Conservation (phyloP, 2,888 invertebrate genomes). For the Eristalis pertinax region DNA sequence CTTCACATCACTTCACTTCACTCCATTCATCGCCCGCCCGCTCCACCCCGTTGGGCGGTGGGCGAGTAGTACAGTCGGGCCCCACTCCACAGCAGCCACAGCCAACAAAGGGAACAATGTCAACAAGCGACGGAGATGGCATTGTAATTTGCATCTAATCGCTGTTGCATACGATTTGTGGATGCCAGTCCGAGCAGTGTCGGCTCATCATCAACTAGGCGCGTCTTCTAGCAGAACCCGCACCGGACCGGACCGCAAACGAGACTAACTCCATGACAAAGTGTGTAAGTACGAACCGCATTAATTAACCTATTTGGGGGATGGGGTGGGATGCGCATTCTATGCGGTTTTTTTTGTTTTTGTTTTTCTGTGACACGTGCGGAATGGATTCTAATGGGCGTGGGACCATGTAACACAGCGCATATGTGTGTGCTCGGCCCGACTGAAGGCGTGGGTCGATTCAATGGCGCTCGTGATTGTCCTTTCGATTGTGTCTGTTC, state of each 20-base stretch:
- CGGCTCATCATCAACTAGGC: background rate
- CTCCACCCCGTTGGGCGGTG: background rate
- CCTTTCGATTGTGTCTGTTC: too few species aligned
- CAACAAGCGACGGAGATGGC: slow-evolving; percentile 59
- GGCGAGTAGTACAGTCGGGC: slow-evolving; percentile 22
- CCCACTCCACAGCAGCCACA: slow-evolving; percentile 39
- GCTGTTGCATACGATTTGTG: slow-evolving; percentile 43
- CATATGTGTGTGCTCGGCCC: too few species aligned
- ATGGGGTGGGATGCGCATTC: background rate
- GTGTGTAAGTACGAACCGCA: slow-evolving; percentile 60
- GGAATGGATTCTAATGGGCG: too few species aligned
- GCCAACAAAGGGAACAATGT: slow-evolving; percentile 64
- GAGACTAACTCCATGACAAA: slow-evolving; percentile 40
- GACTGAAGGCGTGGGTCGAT: too few species aligned
- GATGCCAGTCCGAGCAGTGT: background rate
- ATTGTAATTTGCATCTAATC: slow-evolving; percentile 69
- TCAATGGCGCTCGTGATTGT: too few species aligned
- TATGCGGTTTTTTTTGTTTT: background rate
- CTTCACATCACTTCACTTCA: background rate
- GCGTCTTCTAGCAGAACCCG: background rate
- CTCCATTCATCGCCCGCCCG: background rate
- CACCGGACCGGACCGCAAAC: background rate
- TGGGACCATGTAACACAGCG: too few species aligned
- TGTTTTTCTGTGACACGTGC: too few species aligned
- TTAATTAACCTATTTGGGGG: slow-evolving; percentile 56